Base-by-base conservation (phyloP, 2,113 vertebrate genomes). In the Apodemus speciosus region DNA sequence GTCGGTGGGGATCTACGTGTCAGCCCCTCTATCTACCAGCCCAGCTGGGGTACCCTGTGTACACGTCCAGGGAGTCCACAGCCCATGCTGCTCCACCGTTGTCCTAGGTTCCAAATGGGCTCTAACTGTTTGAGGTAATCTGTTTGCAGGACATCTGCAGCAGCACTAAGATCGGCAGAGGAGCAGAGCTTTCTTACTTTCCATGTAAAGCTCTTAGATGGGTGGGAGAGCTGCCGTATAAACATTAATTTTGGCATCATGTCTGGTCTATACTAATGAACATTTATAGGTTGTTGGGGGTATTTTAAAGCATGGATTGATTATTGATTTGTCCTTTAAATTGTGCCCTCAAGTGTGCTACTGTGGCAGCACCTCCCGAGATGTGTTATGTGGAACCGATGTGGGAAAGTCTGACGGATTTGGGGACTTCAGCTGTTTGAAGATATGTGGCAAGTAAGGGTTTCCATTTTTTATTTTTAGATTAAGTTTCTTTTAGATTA, bases 371-470 rank as follows among this genome's bases (percentile, higher is more conserved):
- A 98, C 91, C n/a, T 98, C 98, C 58, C 98, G 98, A 87, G 98
- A 99, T 86, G 98, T 98, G 46, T 96, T 97, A 15, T 99, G 99
- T 97, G 99, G 99, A 88, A 98, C 99, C 43, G 98, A 99, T 84
- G 96, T 97, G 93, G 98, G 99, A 25, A 97, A 97, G 68, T 99
- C 98, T 94, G 98, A 99, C 21, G 99, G 99, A 96, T 98, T 97
- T 32, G 99, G 99, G 87, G 98, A 98, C 97, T 99, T 99, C 97
- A 98, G 98, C 27, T 99, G 99, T 97, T 98, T 99, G 91, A 99
- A 99, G 94, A 97, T 95, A 60, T 99, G 99, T 98, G 99, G 98
- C 96, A 99, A 98, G 99, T 99, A 98, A 99, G 99, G 77, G 90
- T 86, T n/a, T 84, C 90, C 2, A 21, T 92, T 68, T 97, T 97